Evolutionary conservation across 2,797 vertebrate genomes (phyloP).

Genomic region (Odontamblyopus rebecca): DNA sequence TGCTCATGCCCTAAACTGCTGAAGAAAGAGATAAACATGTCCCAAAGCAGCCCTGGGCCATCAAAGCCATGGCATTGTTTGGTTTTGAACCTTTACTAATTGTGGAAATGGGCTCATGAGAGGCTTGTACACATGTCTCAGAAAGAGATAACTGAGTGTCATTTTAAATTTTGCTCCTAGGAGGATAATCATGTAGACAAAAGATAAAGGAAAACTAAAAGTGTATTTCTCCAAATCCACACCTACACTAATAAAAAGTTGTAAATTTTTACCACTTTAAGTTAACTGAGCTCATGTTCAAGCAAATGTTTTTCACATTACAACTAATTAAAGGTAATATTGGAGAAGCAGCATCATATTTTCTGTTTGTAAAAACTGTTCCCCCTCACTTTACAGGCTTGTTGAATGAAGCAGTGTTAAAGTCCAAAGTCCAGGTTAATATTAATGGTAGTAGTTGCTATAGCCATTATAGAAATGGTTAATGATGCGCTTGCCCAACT

Average conservation of each 20-base stretch:
- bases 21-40: constrained; percentile 28
- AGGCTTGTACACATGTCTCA: constrained; percentile 48
- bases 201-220: constrained; percentile 32
- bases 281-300: background rate
- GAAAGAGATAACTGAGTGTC: constrained; percentile 61
- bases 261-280: background rate
- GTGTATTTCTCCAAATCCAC: constrained; percentile 19
- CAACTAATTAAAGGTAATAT: too few relatives aligned
- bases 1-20: constrained; percentile 32
- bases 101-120: constrained; percentile 33
- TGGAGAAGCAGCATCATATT: background rate
- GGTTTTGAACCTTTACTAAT: constrained; percentile 36
- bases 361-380: background rate
- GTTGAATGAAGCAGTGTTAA: background rate
- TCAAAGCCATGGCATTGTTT: constrained; percentile 34
- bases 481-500: constrained; percentile 48
- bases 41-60: constrained; percentile 3
- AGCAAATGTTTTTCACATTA: background rate
- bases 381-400: background rate
- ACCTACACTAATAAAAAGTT: background rate
- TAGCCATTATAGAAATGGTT: constrained; percentile 35
- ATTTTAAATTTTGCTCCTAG: constrained; percentile 56
- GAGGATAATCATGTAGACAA: constrained; percentile 18
- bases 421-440: constrained; percentile 21
- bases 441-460: constrained; percentile 20